phyloP scores from a whole-genome alignment of 2,797 vertebrate species.

The Sebastes kiyomatsui region DNA sequence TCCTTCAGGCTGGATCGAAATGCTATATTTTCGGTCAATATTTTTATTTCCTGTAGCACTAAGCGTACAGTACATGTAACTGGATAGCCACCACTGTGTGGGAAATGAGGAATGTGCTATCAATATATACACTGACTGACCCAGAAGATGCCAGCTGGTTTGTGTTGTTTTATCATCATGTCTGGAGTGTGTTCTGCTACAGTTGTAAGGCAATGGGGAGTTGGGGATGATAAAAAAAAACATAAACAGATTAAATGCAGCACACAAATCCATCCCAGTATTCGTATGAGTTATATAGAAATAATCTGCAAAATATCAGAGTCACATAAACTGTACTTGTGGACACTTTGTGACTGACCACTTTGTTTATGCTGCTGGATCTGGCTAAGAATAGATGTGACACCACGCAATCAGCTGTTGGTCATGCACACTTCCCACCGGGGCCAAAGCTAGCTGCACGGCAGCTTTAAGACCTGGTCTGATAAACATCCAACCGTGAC shows the following conservation, averaged over 20 bases:
- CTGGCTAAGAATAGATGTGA: slow-evolving; percentile 53
- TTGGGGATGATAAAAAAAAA: not conserved
- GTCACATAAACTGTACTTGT: not conserved
- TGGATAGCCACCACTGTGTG: slow-evolving; percentile 41
- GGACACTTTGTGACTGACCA: slow-evolving; percentile 14
- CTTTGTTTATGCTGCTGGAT: slow-evolving; percentile 30
- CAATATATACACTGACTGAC: slow-evolving; percentile 8
- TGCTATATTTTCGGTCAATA: slow-evolving; percentile 61
- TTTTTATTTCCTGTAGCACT: slow-evolving; percentile 55
- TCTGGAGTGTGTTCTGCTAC: not conserved
- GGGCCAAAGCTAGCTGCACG: not conserved
- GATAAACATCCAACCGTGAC: slow-evolving; percentile 27
- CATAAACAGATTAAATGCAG: not conserved
- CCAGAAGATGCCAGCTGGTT: not conserved
- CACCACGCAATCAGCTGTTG: slow-evolving; percentile 51
- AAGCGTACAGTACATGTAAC: slow-evolving; percentile 45
- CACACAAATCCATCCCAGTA: not conserved
- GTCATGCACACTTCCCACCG: slow-evolving; percentile 51
- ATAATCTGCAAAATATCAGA: slow-evolving; percentile 1
- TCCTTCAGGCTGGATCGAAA: slow-evolving; percentile 28
- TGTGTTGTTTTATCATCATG: not conserved
- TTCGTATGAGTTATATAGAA: not conserved
- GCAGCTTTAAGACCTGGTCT: slow-evolving; percentile 14
- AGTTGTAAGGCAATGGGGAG: not conserved
- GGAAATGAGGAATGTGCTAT: slow-evolving; percentile 31